These are phyloP conservation scores for Campoplex nolae DNA, from an alignment of 2,888 invertebrate genomes.

Conservation along the genomic window DNA sequence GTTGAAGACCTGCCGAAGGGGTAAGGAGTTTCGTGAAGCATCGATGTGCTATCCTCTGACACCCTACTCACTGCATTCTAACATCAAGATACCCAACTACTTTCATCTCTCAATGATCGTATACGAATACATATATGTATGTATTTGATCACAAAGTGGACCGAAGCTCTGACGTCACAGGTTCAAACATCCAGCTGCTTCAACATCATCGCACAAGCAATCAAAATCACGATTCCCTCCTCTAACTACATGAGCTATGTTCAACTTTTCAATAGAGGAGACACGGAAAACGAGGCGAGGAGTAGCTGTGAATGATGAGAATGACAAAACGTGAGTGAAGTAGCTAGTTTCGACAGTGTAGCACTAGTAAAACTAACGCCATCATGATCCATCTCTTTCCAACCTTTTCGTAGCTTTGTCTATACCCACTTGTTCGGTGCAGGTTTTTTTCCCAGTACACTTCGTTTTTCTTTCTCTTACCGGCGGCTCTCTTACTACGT, in stretches of 20 bases:
- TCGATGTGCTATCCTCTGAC: slow-evolving; percentile 58
- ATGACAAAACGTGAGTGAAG: background rate
- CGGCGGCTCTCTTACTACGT: slow-evolving; percentile 17
- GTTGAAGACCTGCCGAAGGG: slow-evolving; percentile 34
- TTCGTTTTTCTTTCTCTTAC: slow-evolving; percentile 44
- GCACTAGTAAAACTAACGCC: slow-evolving; percentile 54
- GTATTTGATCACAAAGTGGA: background rate
- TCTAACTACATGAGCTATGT: slow-evolving; percentile 70
- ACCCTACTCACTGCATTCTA: slow-evolving; percentile 35
- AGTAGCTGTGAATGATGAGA: slow-evolving; percentile 31
- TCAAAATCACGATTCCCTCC: slow-evolving; percentile 56
- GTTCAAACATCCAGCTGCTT: slow-evolving; percentile 32
- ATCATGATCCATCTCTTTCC: slow-evolving; percentile 15
- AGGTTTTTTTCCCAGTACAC: slow-evolving; percentile 3
- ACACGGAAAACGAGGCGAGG: slow-evolving; percentile 59
- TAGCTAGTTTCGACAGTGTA: slow-evolving; percentile 26
- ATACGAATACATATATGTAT: background rate
- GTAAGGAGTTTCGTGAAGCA: slow-evolving; percentile 71
- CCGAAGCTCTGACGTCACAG: slow-evolving; percentile 38
- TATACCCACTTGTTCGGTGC: slow-evolving; percentile 6
- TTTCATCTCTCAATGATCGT: slow-evolving; percentile 22
- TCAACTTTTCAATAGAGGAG: slow-evolving; percentile 80
- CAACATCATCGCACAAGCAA: slow-evolving; percentile 31
- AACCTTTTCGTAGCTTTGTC: slow-evolving; percentile 23
- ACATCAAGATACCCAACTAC: slow-evolving; percentile 21